phyloP scores from a whole-genome alignment of 2,888 invertebrate species.

The Drosophila infuscata region DNA sequence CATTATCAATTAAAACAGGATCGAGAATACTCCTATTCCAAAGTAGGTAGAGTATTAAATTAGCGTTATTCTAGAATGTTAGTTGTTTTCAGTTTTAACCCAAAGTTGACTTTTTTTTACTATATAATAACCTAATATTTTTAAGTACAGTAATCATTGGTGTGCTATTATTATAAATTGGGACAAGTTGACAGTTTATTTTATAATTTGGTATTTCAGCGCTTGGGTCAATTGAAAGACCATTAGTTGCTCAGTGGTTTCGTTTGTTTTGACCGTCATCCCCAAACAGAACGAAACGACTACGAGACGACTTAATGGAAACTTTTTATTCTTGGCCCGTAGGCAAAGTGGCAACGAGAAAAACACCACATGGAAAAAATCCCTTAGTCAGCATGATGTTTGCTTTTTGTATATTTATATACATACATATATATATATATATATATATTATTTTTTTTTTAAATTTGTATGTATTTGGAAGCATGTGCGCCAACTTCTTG shows the following conservation, averaged over 20 bases:
- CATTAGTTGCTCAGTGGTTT: slow-evolving; percentile 53
- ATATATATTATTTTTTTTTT: slow-evolving; percentile 19
- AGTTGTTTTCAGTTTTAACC: neutral
- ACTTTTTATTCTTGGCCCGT: slow-evolving; percentile 36
- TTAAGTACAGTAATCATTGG: slow-evolving; percentile 11
- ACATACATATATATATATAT: neutral
- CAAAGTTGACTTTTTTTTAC: neutral
- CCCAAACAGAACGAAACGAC: slow-evolving; percentile 21
- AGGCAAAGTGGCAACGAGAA: slow-evolving; percentile 54
- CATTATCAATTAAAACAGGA: neutral
- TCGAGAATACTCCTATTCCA: neutral
- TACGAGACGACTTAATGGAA: slow-evolving; percentile 32
- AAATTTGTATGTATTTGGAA: slow-evolving; percentile 22
- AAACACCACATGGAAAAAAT: slow-evolving; percentile 38
- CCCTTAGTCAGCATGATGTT: slow-evolving; percentile 75
- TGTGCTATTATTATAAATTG: slow-evolving; percentile 18
- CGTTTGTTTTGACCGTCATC: slow-evolving; percentile 30
- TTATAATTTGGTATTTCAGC: slow-evolving; percentile 34
- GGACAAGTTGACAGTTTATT: slow-evolving; percentile 34
- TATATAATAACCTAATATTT: slow-evolving; percentile 9
- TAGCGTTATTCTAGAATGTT: neutral
- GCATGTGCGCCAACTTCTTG: slow-evolving; percentile 66
- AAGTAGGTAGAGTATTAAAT: neutral
- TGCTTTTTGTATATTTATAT: slow-evolving; percentile 28
- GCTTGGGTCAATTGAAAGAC: slow-evolving; percentile 53